These are phyloP conservation scores for Spea multiplicata DNA, from an alignment of 2,113 vertebrate species.

Conservation along the genomic window DNA sequence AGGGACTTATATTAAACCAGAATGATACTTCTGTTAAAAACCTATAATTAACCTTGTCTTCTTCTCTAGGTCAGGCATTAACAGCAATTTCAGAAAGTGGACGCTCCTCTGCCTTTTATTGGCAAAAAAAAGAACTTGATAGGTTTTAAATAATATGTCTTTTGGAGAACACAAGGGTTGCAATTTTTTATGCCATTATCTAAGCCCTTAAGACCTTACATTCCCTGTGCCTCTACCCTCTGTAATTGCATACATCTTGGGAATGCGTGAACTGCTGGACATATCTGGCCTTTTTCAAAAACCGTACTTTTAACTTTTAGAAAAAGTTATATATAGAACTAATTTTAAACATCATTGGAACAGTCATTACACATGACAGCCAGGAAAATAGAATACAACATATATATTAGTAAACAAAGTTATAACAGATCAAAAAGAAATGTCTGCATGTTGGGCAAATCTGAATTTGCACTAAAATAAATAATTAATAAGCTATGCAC, in stretches of 20 bases:
- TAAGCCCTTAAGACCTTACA: constrained; percentile 69
- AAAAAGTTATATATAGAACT: constrained; percentile 9
- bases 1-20: constrained; percentile 73
- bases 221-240: constrained; percentile 63
- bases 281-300: constrained; percentile 58
- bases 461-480: too few species aligned
- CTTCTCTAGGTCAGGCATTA: constrained; percentile 69
- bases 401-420: not conserved
- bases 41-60: constrained; percentile 79
- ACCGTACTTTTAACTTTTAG: constrained; percentile 51
- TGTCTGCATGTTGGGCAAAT: too few species aligned
- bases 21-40: constrained; percentile 78
- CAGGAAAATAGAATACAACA: not conserved
- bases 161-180: constrained; percentile 73
- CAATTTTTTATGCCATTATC: constrained; percentile 85
- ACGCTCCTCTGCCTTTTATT: constrained; percentile 75
- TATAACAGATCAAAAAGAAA: too few species aligned
- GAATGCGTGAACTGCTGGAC: constrained; percentile 66
- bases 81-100: constrained; percentile 80
- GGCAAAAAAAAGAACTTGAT: constrained; percentile 59
- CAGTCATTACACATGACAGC: not conserved
- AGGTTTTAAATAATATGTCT: constrained; percentile 75
- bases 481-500: too few species aligned
- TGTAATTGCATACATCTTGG: constrained; percentile 71
- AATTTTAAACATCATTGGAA: constrained; percentile 5